These are phyloP conservation scores for Onchidella celtica DNA, from an alignment of 2,888 invertebrate species.

Conservation along the genomic window DNA sequence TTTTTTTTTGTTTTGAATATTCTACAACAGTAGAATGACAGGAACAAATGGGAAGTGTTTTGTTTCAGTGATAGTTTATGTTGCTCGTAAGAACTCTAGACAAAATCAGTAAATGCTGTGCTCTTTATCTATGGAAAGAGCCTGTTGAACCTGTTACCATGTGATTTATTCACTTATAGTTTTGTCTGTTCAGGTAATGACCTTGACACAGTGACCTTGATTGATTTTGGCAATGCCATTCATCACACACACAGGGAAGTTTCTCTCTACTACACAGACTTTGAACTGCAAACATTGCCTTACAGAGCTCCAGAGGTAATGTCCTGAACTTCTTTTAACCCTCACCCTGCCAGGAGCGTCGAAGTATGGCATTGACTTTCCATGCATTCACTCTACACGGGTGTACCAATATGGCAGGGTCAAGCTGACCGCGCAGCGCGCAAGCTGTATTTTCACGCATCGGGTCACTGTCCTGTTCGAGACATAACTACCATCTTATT, in stretches of 20 bases:
- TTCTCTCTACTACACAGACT: slow-evolving; percentile 76
- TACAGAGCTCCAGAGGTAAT: slow-evolving; percentile 78
- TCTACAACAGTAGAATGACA: background rate
- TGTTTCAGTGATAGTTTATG: background rate
- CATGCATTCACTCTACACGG: too few species aligned
- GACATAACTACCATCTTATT: too few species aligned
- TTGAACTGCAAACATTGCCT: slow-evolving; percentile 75
- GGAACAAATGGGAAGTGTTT: background rate
- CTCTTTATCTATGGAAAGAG: background rate
- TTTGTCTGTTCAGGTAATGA: slow-evolving; percentile 60
- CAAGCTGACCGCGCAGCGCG: too few species aligned
- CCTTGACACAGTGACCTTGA: slow-evolving; percentile 67
- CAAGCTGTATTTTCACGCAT: too few species aligned
- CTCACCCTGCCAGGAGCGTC: too few species aligned
- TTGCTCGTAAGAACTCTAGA: background rate
- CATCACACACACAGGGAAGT: slow-evolving; percentile 72
- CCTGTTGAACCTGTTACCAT: background rate
- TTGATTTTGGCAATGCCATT: slow-evolving; percentile 77
- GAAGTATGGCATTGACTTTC: too few species aligned
- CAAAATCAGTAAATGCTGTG: background rate
- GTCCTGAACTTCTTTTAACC: too few species aligned
- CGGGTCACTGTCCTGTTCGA: too few species aligned
- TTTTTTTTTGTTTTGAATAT: too few species aligned
- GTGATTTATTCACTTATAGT: background rate
- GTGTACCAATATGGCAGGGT: too few species aligned